Evolutionary conservation across 1,140 invertebrate genomes (phyloP), one percentile per base, ranked within the genome.

Genomic region (Ladona fulva): DNA sequence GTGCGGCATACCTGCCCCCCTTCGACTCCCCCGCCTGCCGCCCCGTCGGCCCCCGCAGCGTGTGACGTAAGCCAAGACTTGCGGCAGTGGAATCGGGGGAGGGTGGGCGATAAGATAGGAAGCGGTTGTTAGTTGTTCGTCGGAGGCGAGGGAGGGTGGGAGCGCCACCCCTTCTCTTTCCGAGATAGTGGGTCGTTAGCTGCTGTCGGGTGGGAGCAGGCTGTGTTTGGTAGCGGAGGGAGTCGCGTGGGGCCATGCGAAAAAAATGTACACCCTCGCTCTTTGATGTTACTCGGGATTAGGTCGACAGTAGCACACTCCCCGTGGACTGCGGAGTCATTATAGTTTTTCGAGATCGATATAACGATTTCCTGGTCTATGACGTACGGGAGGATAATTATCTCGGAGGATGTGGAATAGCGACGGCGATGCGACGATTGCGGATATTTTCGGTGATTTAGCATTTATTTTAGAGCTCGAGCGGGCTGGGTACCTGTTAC

Each of bases 141-240:
- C 44, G 44, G 44, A 52, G 44, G 19, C n/a, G n/a, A 52, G 44
- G 19, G 19, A 52, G 44, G 52, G 52, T 6, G 14, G 52, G 52
- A 37, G 29, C 3, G 52, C 52, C n/a, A 16, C n/a, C 52, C n/a
- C 52, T 66, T 12, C 52, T 66, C 52, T 52, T 19, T 19, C 10
- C 44, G 44, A 66, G 52, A 66, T 66, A 66, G 52, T 66, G 52
- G 52, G 52, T 66, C 52, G 52, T 66, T 66, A 66, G 52, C 52
- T 66, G 52, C 52, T 12, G 14, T 66, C n/a, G 52, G 52, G 29
- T 8, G 29, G n/a, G n/a, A n/a, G n/a, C n/a, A n/a, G n/a, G n/a
- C n/a, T n/a, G 29, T 37, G 29, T 37, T 37, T 37, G 29, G 29
- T 37, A 37, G 29, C 29, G 29, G 29, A 5, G 29, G 29, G 29